Evolutionary conservation across 2,113 vertebrate species (phyloP).

Genomic region (Erpornis zantholeuca): DNA sequence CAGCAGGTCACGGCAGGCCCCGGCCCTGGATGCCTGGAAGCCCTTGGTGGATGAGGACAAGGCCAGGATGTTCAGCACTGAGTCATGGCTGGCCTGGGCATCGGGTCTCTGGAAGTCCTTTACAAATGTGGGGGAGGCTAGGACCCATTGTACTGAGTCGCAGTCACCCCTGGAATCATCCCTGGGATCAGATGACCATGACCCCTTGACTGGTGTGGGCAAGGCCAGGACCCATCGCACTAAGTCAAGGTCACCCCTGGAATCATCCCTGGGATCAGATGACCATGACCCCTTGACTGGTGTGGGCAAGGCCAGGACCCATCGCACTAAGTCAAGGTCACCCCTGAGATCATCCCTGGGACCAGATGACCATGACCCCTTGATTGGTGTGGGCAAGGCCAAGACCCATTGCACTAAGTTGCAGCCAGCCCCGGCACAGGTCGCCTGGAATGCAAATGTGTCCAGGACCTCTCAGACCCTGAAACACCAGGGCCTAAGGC

Average conservation of each 20-base stretch:
- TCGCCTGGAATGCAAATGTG: fast-evolving
- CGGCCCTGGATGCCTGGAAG: fast-evolving
- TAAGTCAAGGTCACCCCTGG: fast-evolving
- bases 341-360: not conserved
- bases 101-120: not conserved
- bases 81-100: not conserved
- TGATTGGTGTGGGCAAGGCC: not conserved
- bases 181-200: not conserved
- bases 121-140: not conserved
- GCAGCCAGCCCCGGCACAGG: fast-evolving
- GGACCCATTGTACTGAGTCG: fast-evolving
- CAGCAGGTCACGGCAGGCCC: not conserved
- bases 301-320: not conserved
- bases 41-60: fast-evolving
- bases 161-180: not conserved
- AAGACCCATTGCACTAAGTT: fast-evolving
- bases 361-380: not conserved
- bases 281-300: not conserved
- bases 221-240: not conserved
- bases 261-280: not conserved
- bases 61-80: fast-evolving
- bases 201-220: not conserved
- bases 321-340: fast-evolving
- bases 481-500: fast-evolving
- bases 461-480: not conserved